phyloP scores from a whole-genome alignment of 2,797 vertebrate genomes.

The Diplodus puntazzo region DNA sequence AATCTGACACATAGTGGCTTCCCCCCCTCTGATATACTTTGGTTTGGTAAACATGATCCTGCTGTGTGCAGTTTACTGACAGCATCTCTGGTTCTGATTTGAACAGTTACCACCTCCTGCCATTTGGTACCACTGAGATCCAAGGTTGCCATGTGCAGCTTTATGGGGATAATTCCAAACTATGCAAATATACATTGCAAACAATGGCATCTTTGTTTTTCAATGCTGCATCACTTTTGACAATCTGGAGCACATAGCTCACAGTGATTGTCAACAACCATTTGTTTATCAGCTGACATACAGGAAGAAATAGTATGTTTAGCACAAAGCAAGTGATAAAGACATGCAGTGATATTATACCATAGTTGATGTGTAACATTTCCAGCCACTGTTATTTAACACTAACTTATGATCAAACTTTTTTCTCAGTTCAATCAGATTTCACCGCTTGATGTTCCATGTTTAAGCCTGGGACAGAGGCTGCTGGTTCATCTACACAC shows the following conservation, averaged over 20 bases:
- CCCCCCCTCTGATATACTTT: neutral
- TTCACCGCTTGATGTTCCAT: neutral
- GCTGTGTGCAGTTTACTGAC: constrained; percentile 10
- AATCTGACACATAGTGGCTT: neutral
- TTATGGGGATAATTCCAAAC: constrained; percentile 39
- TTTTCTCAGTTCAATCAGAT: neutral
- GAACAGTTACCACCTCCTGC: constrained; percentile 34
- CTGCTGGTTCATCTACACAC: neutral
- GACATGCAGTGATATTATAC: neutral
- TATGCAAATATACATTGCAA: constrained; percentile 52
- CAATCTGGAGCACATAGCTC: constrained; percentile 37
- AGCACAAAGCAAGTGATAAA: constrained; percentile 16
- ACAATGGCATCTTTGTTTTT: constrained; percentile 45
- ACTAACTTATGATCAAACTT: neutral
- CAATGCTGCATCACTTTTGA: constrained; percentile 33
- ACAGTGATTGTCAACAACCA: constrained; percentile 16
- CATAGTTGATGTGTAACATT: neutral
- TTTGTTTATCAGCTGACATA: constrained; percentile 22
- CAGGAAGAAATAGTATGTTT: constrained; percentile 27
- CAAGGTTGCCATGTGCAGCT: constrained; percentile 38
- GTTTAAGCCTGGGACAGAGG: neutral
- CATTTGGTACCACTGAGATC: constrained; percentile 44
- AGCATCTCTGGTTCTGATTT: constrained; percentile 1
- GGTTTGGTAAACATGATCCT: constrained; percentile 22
- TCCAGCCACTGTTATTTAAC: neutral